Base-by-base conservation (phyloP, 2,888 invertebrate species). In the Nomada fabriciana region DNA sequence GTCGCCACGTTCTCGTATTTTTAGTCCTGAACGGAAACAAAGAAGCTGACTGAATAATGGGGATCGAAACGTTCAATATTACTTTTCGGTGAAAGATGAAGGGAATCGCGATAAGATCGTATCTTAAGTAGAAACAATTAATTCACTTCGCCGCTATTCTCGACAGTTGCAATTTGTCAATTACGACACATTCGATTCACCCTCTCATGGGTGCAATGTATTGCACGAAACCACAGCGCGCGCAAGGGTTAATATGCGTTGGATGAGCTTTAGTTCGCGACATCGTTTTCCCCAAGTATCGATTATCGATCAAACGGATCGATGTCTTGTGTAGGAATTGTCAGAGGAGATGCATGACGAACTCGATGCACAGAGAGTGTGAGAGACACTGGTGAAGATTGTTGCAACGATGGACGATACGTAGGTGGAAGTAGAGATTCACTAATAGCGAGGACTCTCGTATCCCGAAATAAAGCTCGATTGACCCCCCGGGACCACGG, bases 391-490 rank as follows among this genome's bases (percentile, higher is more conserved):
- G 43, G 50, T 60, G n/a, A 42, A 59, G 50, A 74, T 42, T 11
- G 29, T 47, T 15, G 47, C 11, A 47, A 47, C 20, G 13, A 18
- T 3, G 20, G 11, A 47, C 52, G n/a, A 2, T 15, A 13, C 11
- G 23, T 42, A 9, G 20, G 25, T 57, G 50, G 47, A 60, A 43
- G 47, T n/a, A 1, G 36, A 47, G 42, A 43, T 50, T 67, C 59
- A 23, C 59, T 73, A 68, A 68, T 15, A n/a, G 36, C 59, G 36
- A 64, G 50, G 47, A 29, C 42, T 55, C 52, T 67, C 23, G 20
- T 15, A 61, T 55, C 43, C 67, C 29, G 55, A 53, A 77, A 60
- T 68, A 63, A 61, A 57, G 42, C 43, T 61, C 55, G 53, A 52
- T 65, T 53, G 77, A 72, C 25, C 57, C 70, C 25, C 53, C 15